Conservation (phyloP, 2,888 invertebrate species). For the Aphodius sticticus region DNA sequence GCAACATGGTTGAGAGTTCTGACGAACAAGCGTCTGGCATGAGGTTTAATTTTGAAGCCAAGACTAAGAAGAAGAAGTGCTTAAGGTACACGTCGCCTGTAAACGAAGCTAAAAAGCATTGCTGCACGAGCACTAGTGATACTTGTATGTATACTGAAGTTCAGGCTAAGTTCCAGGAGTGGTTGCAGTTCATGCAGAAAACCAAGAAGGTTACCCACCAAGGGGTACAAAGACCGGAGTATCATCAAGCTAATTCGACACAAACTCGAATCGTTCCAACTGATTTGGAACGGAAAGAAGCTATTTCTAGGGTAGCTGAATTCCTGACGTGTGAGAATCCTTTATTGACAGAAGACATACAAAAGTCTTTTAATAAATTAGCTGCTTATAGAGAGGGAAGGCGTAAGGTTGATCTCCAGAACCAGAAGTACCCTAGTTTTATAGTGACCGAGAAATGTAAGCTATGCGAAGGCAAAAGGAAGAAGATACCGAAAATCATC, state of each 20-base stretch:
- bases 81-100: background rate
- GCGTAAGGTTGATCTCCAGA: constrained; percentile 26
- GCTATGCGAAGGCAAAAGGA: constrained; percentile 20
- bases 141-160: constrained; percentile 33
- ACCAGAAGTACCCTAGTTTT: constrained; percentile 34
- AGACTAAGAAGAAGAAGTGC: background rate
- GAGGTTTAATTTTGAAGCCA: background rate
- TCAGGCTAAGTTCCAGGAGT: constrained; percentile 32
- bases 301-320: constrained; percentile 26
- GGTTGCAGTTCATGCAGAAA: constrained; percentile 31
- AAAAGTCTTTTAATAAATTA: constrained; percentile 19
- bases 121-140: constrained; percentile 33
- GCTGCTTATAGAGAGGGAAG: background rate
- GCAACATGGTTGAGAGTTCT: constrained; percentile 18
- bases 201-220: constrained; percentile 12
- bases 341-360: constrained; percentile 14
- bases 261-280: background rate
- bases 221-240: background rate
- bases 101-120: constrained; percentile 15
- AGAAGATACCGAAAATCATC: constrained; percentile 32
- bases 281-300: constrained; percentile 20
- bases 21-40: constrained; percentile 6
- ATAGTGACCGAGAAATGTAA: constrained; percentile 30
- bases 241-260: background rate
- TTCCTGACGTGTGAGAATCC: constrained; percentile 20